Evolutionary conservation across 2,113 vertebrate species (phyloP).

Genomic region (Myotis yumanensis): DNA sequence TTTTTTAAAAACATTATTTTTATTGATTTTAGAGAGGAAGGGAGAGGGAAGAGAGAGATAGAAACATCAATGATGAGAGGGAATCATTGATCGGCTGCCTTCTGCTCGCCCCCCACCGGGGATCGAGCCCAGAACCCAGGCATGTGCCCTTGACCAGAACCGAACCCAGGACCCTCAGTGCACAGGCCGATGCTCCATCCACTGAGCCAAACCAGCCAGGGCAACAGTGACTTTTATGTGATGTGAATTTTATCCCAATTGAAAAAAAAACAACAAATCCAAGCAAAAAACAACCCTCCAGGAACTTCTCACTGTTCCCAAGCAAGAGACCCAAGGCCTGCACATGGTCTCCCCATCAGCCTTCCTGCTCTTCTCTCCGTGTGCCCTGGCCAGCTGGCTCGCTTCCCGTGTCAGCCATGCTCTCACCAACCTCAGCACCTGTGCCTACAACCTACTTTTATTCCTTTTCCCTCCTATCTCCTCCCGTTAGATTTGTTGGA

Average conservation of each 20-base stretch:
- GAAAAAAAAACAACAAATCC: neutral
- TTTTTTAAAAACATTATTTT: neutral
- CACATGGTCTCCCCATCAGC: fast-evolving
- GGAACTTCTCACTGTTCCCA: neutral
- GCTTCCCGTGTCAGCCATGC: neutral
- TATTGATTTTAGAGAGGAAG: too few species aligned
- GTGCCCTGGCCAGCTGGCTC: neutral
- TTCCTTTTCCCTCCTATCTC: neutral
- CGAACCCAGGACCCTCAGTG: too few species aligned
- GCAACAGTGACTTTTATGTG: neutral
- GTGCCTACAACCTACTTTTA: neutral
- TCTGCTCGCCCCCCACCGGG: too few species aligned
- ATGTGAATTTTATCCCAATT: neutral
- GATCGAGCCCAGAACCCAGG: too few species aligned
- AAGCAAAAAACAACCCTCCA: neutral
- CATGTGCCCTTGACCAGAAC: too few species aligned
- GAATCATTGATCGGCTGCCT: too few species aligned
- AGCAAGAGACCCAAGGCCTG: neutral
- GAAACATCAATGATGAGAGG: too few species aligned
- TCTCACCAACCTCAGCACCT: neutral
- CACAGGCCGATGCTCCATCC: too few species aligned
- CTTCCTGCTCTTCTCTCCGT: neutral
- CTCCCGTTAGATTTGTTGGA: neutral
- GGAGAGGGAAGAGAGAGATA: too few species aligned
- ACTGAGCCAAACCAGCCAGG: too few species aligned